Evolutionary conservation across 2,888 invertebrate genomes (phyloP).

Genomic region (Cataglyphis livida): DNA sequence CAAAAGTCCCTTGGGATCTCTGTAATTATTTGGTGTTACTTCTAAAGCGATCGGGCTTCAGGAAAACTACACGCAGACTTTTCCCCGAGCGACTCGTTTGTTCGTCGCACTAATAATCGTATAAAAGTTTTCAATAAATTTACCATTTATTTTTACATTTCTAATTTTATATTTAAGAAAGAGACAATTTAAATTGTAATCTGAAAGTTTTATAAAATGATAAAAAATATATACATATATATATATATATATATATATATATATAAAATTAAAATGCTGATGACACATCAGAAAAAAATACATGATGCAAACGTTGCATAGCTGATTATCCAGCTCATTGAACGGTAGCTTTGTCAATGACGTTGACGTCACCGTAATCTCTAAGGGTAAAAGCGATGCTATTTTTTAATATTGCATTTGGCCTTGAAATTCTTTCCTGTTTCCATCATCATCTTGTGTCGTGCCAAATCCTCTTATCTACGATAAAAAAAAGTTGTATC

Average conservation of each 20-base stretch:
- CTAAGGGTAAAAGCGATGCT: slow-evolving; percentile 62
- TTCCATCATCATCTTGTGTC: slow-evolving; percentile 18
- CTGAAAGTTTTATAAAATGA: neutral
- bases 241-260: neutral
- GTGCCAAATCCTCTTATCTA: neutral
- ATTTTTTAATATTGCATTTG: slow-evolving; percentile 68
- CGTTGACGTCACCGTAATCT: slow-evolving; percentile 69
- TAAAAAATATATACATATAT: neutral
- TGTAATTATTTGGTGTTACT: slow-evolving; percentile 34
- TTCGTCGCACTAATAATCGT: slow-evolving; percentile 15
- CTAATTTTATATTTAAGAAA: neutral
- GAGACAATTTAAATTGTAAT: neutral
- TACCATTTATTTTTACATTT: neutral
- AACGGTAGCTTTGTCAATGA: slow-evolving; percentile 69
- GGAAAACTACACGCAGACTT: slow-evolving; percentile 23
- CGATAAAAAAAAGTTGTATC: neutral
- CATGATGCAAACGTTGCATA: slow-evolving; percentile 56
- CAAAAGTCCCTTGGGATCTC: slow-evolving; percentile 19
- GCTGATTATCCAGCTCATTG: slow-evolving; percentile 63
- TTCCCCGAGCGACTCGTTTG: slow-evolving; percentile 10
- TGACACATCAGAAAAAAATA: slow-evolving; percentile 1
- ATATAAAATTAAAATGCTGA: neutral
- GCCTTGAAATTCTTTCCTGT: slow-evolving; percentile 59
- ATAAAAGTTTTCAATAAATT: slow-evolving; percentile 28
- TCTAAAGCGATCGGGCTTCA: neutral